phyloP scores from a whole-genome alignment of 2,113 vertebrate genomes.

The Pitta sordida region DNA sequence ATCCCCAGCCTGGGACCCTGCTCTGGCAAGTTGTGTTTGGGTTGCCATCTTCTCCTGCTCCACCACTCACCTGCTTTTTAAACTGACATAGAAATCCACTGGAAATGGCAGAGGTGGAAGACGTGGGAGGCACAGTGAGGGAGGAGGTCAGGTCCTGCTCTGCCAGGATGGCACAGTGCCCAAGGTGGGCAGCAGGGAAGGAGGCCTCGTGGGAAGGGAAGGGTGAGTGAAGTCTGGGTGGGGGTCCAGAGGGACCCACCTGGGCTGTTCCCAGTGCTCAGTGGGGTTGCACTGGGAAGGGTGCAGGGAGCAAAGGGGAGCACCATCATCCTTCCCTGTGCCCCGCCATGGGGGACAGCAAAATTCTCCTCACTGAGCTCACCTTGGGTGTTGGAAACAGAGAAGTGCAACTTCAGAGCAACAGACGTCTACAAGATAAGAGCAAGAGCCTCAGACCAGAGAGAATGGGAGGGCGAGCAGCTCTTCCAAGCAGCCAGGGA shows the following conservation, averaged over 20 bases:
- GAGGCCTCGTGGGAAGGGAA: neutral
- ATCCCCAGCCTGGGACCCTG: neutral
- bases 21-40: neutral
- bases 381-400: neutral
- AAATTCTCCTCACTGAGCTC: neutral
- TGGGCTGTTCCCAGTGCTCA: neutral
- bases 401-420: neutral
- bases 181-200: neutral
- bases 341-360: rapidly evolving
- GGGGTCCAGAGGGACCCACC: neutral
- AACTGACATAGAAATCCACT: neutral
- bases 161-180: neutral
- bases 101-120: neutral
- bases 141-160: neutral
- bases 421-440: neutral
- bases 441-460: neutral
- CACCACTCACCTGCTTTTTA: neutral
- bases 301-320: rapidly evolving
- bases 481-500: neutral
- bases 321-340: neutral
- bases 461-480: neutral
- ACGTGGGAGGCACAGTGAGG: rapidly evolving
- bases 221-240: neutral
- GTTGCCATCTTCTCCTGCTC: neutral
- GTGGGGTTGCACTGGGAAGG: rapidly evolving